Evolutionary conservation across 2,113 vertebrate genomes (phyloP).

Genomic region (Acanthisitta chloris): DNA sequence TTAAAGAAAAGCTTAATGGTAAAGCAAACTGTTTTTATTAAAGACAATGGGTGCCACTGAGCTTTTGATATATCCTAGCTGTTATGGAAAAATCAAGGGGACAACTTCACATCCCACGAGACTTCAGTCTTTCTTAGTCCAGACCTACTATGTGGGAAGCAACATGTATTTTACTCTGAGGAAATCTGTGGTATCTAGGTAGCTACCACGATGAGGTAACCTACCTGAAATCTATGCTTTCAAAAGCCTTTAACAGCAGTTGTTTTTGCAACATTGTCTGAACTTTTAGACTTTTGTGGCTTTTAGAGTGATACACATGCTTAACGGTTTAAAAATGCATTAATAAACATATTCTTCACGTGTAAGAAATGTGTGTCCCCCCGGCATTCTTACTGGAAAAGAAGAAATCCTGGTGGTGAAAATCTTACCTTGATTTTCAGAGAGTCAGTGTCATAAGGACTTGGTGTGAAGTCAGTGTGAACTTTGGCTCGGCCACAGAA

Average conservation of each 20-base stretch:
- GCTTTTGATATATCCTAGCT: background rate
- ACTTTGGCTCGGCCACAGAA: conserved; percentile 88
- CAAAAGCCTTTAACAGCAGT: background rate
- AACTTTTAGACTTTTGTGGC: too few species aligned
- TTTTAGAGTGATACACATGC: fast-evolving
- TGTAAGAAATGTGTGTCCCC: fast-evolving
- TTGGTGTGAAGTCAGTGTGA: conserved; percentile 90
- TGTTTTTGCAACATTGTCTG: background rate
- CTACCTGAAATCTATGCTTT: background rate
- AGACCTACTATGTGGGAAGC: background rate
- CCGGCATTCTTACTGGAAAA: background rate
- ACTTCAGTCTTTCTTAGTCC: background rate
- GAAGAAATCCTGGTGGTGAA: background rate
- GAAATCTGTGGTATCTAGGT: background rate
- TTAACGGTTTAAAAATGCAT: background rate
- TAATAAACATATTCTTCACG: background rate
- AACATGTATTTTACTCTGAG: background rate
- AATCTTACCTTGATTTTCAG: conserved; percentile 90
- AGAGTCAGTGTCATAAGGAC: conserved; percentile 91
- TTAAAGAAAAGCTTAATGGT: background rate
- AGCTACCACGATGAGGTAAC: background rate
- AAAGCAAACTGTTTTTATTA: background rate
- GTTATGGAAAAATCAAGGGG: background rate
- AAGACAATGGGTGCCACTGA: background rate
- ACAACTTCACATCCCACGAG: background rate